Evolutionary conservation across 2,797 vertebrate species (phyloP).

Genomic region (Poecilia wingei): DNA sequence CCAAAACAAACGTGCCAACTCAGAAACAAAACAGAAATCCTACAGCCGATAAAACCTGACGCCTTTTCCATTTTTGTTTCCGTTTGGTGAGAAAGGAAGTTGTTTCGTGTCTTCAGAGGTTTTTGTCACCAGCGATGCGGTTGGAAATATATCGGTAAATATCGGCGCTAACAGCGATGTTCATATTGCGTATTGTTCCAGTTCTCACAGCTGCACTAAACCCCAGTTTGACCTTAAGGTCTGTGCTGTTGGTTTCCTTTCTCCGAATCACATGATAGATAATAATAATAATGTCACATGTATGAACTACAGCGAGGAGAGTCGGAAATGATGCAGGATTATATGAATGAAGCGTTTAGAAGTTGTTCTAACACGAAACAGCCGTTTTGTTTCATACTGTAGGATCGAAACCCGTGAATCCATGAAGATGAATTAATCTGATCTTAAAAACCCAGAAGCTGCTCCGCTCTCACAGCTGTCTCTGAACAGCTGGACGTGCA

Average conservation of each 20-base stretch:
- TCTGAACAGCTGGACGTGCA: conserved; percentile 29
- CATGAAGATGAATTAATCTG: not conserved
- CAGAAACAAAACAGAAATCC: not conserved
- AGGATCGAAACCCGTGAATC: not conserved
- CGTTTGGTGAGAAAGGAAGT: not conserved
- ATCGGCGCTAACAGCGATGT: not conserved
- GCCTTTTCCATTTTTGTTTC: too few relatives aligned
- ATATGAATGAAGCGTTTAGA: too few relatives aligned
- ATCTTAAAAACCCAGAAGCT: not conserved
- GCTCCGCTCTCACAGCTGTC: conserved; percentile 29
- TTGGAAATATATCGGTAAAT: not conserved
- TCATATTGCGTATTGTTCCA: not conserved
- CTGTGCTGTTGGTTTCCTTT: not conserved
- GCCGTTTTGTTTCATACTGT: not conserved
- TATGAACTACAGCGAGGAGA: not conserved
- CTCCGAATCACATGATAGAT: not conserved
- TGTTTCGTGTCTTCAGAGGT: not conserved
- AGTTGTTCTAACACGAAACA: not conserved
- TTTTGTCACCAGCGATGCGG: not conserved
- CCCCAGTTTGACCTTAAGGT: not conserved
- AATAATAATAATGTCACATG: not conserved
- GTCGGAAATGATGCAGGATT: not conserved
- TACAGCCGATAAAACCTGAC: too few relatives aligned
- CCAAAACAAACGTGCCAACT: not conserved
- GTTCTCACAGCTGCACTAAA: not conserved